A percentile compares a stretch with the other conserved stretches of the same genome.
These are phyloP conservation scores for Smithornis capensis DNA, from an alignment of 2,113 vertebrate species.

Conservation along the genomic window DNA sequence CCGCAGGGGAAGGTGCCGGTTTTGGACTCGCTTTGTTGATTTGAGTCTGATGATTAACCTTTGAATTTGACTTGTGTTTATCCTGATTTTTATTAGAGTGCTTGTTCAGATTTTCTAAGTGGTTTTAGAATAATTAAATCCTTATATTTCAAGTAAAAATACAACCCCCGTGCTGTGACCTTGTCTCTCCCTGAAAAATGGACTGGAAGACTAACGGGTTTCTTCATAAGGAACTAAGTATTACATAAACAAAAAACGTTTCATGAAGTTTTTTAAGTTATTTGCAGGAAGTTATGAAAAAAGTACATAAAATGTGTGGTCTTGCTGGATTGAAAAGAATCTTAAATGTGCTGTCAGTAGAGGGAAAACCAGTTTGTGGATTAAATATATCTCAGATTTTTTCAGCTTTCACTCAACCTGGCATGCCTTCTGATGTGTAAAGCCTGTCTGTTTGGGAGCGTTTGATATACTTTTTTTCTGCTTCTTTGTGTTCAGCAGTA, in stretches of 20 bases:
- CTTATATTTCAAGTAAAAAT: not conserved
- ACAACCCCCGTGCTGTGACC: not conserved
- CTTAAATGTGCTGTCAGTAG: not conserved
- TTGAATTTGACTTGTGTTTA: not conserved
- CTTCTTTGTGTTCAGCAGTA: not conserved
- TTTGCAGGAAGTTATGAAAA: not conserved
- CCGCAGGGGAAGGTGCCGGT: not conserved
- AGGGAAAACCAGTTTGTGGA: not conserved
- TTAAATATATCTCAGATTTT: not conserved
- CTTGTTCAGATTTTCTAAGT: not conserved
- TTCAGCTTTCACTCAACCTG: constrained; percentile 34
- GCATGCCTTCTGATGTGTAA: constrained; percentile 15
- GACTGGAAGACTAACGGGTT: not conserved
- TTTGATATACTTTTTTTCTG: not conserved
- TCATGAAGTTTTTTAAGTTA: not conserved
- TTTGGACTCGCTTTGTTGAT: not conserved
- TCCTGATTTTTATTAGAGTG: not conserved
- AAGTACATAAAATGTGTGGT: not conserved
- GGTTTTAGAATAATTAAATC: not conserved
- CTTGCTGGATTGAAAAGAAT: not conserved
- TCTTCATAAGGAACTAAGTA: not conserved
- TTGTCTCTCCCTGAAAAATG: not conserved
- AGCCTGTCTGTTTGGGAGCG: not conserved
- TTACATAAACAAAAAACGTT: not conserved
- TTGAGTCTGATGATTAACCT: not conserved